Conservation (phyloP, 1,140 invertebrate species). For the Hypsibius dujardini region DNA sequence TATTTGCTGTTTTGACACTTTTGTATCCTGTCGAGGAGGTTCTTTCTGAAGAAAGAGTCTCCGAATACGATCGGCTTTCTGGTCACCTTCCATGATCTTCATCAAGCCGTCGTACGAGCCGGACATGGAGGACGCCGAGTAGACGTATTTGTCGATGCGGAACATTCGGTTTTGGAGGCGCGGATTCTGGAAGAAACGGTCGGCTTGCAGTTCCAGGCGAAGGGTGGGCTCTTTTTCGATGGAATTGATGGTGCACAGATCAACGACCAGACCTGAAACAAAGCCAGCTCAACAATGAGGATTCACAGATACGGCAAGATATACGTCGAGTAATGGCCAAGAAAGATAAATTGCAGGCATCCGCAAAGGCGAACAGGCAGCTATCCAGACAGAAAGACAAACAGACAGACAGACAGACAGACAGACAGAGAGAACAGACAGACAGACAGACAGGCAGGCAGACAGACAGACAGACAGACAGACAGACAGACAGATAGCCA, state of each 20-base stretch:
- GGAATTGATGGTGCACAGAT: background rate
- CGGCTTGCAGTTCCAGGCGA: background rate
- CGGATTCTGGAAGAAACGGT: slow-evolving; percentile 1
- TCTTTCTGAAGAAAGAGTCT: slow-evolving; percentile 1
- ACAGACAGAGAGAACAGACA: no score
- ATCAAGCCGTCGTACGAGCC: background rate
- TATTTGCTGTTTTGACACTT: background rate
- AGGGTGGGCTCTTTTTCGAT: background rate
- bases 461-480: no score
- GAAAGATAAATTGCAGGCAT: no score
- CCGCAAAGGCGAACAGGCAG: no score
- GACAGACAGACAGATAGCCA: no score
- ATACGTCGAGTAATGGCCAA: no score
- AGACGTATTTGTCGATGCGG: slow-evolving; percentile 7
- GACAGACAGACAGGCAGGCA: no score
- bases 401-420: no score
- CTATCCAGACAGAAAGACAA: no score
- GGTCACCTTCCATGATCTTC: background rate
- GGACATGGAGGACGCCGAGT: background rate
- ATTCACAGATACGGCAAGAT: no score
- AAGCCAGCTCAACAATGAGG: no score
- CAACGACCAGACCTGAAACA: background rate
- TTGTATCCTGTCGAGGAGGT: background rate
- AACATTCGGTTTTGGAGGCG: background rate
- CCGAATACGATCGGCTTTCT: background rate